Conservation (phyloP, 2,797 vertebrate genomes). For the Pangasius djambal region DNA sequence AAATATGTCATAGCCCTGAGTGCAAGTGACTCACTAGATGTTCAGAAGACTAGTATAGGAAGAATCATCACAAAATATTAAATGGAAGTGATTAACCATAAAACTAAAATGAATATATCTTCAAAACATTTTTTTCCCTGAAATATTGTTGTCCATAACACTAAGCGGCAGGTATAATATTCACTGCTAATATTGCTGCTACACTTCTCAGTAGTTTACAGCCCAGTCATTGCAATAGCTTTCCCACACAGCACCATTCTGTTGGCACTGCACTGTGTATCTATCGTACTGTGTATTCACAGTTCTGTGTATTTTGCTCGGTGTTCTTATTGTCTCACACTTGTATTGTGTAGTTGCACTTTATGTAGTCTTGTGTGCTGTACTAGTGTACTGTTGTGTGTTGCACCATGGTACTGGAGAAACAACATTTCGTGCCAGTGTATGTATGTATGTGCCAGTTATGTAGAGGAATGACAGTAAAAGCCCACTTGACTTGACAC, state of each 20-base stretch:
- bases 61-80: not conserved
- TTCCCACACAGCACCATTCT: not conserved
- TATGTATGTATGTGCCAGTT: not conserved
- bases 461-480: not conserved
- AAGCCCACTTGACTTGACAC: not conserved
- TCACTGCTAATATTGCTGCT: not conserved
- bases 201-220: not conserved
- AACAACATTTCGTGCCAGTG: not conserved
- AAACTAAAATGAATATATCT: not conserved
- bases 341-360: not conserved
- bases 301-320: not conserved
- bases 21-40: not conserved
- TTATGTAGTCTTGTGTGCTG: not conserved
- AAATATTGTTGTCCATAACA: not conserved
- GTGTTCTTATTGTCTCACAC: not conserved
- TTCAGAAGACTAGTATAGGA: not conserved
- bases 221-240: not conserved
- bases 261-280: not conserved
- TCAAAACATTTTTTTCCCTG: too few species aligned
- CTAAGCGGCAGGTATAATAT: not conserved
- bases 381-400: not conserved
- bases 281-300: not conserved
- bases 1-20: not conserved
- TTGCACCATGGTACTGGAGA: not conserved
- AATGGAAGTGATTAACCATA: not conserved